Evolutionary conservation across 2,888 invertebrate genomes (phyloP), one percentile per base, ranked within the genome.

Genomic region (Adelognathus sp.): DNA sequence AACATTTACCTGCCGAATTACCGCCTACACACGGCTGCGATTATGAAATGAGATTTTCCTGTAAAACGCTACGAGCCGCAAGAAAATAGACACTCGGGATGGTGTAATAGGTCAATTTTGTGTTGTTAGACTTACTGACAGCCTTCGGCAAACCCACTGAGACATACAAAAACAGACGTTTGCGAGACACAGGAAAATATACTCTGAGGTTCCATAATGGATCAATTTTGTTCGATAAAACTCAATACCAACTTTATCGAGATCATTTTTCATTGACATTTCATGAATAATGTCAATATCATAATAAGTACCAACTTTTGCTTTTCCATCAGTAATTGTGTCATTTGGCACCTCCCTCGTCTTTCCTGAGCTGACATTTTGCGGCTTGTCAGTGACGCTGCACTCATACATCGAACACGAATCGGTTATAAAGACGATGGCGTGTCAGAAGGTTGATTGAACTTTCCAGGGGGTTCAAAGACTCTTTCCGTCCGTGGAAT

Each of bases 381-480:
- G 58, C 58, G 29, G 31, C 41, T 69, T 14, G 1, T 7, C 16
- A 33, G 24, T 14, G 18, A 29, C 3, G n/a, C 18, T 27, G 9
- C 36, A n/a, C n/a, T n/a, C n/a, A 46, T 6, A 52, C 14, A 54
- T 31, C 39, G 31, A 16, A 18, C 31, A 29, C 44, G 21, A 69
- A 56, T 27, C 54, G 44, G 39, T 33, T 5, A 18, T 18, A 61
- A 36, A 29, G 1, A 41, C n/a, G n/a, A 41, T 33, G 11, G 54
- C 44, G 27, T 27, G 24, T 6, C 16, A 21, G n/a, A 29, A 58
- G 60, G 71, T 77, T 61, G 66, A 67, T 58, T 56, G 66, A 77
- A 72, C 72, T 46, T n/a, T n/a, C 66, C 33, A 9, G 29, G 61
- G 66, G 52, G 76, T 77, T 72, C 76, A 67, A 61, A 66, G 66